A percentile compares a stretch with the other conserved stretches of the same genome.
Conservation (phyloP, 2,888 invertebrate species). For the Drosophila lacicola region DNA sequence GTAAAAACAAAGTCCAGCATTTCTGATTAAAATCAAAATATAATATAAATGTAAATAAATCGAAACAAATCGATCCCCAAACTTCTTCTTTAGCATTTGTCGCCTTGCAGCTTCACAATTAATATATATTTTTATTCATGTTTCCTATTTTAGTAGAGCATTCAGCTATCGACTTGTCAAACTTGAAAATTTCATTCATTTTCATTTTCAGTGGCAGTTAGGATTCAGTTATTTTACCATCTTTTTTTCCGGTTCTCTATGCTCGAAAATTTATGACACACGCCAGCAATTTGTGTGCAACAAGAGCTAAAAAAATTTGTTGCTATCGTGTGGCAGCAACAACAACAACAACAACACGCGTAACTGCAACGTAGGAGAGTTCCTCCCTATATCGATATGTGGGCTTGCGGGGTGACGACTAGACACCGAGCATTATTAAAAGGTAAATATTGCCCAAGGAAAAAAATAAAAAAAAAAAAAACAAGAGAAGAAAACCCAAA, state of each 20-base stretch:
- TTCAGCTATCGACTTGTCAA: conserved; percentile 3
- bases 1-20: no score
- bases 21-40: no score
- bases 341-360: conserved; percentile 1
- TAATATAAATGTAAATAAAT: no score
- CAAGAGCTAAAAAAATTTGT: conserved; percentile 37
- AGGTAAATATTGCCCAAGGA: conserved; percentile 74
- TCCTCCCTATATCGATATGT: conserved; percentile 10
- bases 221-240: conserved; percentile 43
- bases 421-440: conserved; percentile 72
- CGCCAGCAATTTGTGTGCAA: conserved; percentile 63
- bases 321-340: conserved; percentile 50
- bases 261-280: conserved; percentile 70
- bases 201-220: conserved; percentile 33
- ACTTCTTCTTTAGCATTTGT: no score
- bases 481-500: not conserved
- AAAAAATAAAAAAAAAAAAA: conserved; percentile 56
- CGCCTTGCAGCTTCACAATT: no score
- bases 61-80: no score
- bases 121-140: not conserved
- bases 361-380: conserved; percentile 12
- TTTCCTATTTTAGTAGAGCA: conserved; percentile 11
- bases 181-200: conserved; percentile 14
- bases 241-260: conserved; percentile 33
- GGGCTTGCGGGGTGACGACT: conserved; percentile 48